Conservation (phyloP, 2,888 invertebrate genomes). For the Thysanoteuthis rhombus region DNA sequence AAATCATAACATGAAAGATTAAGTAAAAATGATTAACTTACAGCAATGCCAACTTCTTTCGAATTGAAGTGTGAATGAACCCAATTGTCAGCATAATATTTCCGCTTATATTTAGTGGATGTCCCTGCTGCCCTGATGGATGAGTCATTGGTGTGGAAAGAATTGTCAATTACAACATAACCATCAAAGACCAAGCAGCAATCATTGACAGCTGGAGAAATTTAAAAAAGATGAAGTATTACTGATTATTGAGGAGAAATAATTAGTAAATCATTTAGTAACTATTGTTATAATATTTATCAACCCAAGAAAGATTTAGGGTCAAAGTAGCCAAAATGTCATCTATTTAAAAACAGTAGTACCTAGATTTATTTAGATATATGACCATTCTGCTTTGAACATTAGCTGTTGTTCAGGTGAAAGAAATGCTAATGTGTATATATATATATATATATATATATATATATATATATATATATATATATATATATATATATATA, state of each 20-base stretch:
- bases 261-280: neutral
- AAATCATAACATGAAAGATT: no score
- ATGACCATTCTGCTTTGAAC: no score
- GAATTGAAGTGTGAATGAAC: constrained; percentile 67
- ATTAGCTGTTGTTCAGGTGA: no score
- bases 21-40: constrained; percentile 42
- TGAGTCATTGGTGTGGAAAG: constrained; percentile 68
- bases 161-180: constrained; percentile 67
- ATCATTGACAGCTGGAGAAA: constrained; percentile 64
- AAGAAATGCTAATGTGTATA: no score
- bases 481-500: no score
- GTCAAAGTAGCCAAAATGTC: no score
- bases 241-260: neutral
- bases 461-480: no score
- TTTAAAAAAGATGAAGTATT: neutral
- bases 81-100: constrained; percentile 67
- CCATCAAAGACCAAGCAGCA: constrained; percentile 68
- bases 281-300: no score
- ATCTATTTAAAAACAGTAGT: no score
- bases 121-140: constrained; percentile 66
- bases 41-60: constrained; percentile 66
- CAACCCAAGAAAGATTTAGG: no score
- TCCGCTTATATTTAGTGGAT: constrained; percentile 67
- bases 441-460: no score
- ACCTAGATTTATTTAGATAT: no score